Evolutionary conservation across 2,797 vertebrate genomes (phyloP).

Genomic region (Alauda arvensis): DNA sequence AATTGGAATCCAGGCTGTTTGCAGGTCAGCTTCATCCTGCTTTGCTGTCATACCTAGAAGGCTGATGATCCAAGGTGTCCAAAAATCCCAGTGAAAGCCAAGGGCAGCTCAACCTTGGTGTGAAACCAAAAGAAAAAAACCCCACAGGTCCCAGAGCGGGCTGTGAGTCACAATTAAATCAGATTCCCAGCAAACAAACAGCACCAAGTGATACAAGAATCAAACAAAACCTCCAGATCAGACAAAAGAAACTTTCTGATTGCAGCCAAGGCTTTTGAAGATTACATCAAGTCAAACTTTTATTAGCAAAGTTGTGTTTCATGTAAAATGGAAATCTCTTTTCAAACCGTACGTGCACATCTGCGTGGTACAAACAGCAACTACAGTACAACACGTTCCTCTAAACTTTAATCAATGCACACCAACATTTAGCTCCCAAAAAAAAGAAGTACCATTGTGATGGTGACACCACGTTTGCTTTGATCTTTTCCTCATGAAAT

Average conservation of each 20-base stretch:
- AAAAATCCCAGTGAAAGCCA: not conserved
- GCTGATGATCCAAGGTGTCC: accelerated
- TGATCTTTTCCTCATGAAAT: slow-evolving; percentile 39
- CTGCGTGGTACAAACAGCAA: slow-evolving; percentile 71
- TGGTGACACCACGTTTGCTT: slow-evolving; percentile 30
- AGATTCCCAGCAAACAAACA: not conserved
- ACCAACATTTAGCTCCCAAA: slow-evolving; percentile 54
- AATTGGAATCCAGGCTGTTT: not conserved
- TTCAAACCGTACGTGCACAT: slow-evolving; percentile 65
- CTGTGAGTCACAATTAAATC: not conserved
- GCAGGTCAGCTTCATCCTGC: not conserved
- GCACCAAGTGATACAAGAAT: not conserved
- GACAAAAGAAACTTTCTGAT: not conserved
- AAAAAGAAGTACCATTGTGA: slow-evolving; percentile 32
- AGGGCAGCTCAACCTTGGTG: not conserved
- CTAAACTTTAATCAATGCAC: slow-evolving; percentile 58
- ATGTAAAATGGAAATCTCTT: slow-evolving; percentile 70
- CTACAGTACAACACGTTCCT: slow-evolving; percentile 69
- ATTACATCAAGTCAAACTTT: slow-evolving; percentile 72
- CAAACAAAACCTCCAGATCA: not conserved
- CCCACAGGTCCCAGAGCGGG: not conserved
- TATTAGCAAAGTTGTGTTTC: slow-evolving; percentile 76
- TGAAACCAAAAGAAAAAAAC: not conserved
- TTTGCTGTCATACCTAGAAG: not conserved
- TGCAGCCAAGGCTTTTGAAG: slow-evolving; percentile 31